Base-by-base conservation (phyloP, 2,797 vertebrate species). In the Crenichthys baileyi region DNA sequence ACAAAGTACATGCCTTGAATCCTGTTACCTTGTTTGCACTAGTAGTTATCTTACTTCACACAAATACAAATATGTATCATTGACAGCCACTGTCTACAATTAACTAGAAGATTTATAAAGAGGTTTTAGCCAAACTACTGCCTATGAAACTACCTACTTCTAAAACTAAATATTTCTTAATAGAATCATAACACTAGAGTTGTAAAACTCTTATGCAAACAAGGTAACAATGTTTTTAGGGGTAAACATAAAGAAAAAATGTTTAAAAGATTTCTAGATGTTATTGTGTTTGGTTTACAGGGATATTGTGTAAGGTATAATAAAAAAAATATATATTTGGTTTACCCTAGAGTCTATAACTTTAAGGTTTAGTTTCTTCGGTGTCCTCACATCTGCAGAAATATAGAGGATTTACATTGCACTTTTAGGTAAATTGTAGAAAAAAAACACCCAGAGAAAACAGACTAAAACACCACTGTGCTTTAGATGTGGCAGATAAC, bases 261-360 rank as follows among this genome's bases (percentile, higher is more conserved):
- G 79, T 61, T 81, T 85, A 77, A 87, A 84, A 80, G 85, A 77
- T 88, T 92, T 85, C 81, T 90, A 55, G 76, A 80, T 84, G 87
- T 91, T 79, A 92, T 87, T 79, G 88, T 90, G 88, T 91, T 96
- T 95, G 94, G 89, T 93, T 87, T 78, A 90, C 82, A 93, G 88
- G 86, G 71, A 92, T 79, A 86, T 90, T 94, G 92, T 91, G 86
- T 89, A 89, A 90, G 80, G 87, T 80, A 84, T 55, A 80, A 67
- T 77, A 86, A 79, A 94, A 84, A 56, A 90, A 89, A 88, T 78
- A 78, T 89, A 90, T 77, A 77, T 86, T 82, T 90, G 78, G 82
- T 96, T 97, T 97, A 97, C 96, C 97, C 97, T 96, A 96, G 94
- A 85, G 93, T 92, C 93, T 96, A 96, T 94, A 96, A 95, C 94